phyloP scores from a whole-genome alignment of 2,888 invertebrate species.

The Aporophyla nigra region DNA sequence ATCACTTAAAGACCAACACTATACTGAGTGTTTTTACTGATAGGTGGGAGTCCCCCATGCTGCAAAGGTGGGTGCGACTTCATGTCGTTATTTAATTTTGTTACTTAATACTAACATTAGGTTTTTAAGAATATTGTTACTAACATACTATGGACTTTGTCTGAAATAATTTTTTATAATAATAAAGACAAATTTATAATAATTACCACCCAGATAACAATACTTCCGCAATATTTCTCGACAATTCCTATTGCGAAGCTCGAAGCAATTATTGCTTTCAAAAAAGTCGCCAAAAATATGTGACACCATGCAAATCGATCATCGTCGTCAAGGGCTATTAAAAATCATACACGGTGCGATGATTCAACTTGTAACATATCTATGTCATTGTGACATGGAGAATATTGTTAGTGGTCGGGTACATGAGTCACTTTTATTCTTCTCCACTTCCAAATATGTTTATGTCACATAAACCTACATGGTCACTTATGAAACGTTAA shows the following conservation, averaged over 20 bases:
- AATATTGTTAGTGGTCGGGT: background rate
- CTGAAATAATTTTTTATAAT: no score
- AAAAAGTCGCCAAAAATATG: constrained; percentile 49
- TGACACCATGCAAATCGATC: constrained; percentile 48
- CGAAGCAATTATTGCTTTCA: constrained; percentile 43
- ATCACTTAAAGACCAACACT: no score
- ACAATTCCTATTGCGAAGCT: constrained; percentile 11
- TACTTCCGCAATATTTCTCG: constrained; percentile 28
- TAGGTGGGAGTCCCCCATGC: no score
- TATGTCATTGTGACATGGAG: constrained; percentile 42
- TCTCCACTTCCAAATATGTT: background rate
- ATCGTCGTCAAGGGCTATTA: constrained; percentile 39
- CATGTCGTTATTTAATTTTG: no score
- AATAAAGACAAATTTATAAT: background rate
- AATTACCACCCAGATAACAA: background rate
- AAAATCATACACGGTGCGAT: constrained; percentile 52
- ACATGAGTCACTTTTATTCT: constrained; percentile 7
- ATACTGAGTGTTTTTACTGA: no score
- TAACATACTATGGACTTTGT: no score
- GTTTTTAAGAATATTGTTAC: no score
- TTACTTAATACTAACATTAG: no score
- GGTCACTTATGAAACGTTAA: no score
- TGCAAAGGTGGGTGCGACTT: no score
- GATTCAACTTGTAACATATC: constrained; percentile 31
- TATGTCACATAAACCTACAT: no score